These are phyloP conservation scores for Simalia tracyae DNA, from an alignment of 2,797 vertebrate genomes.

Conservation along the genomic window DNA sequence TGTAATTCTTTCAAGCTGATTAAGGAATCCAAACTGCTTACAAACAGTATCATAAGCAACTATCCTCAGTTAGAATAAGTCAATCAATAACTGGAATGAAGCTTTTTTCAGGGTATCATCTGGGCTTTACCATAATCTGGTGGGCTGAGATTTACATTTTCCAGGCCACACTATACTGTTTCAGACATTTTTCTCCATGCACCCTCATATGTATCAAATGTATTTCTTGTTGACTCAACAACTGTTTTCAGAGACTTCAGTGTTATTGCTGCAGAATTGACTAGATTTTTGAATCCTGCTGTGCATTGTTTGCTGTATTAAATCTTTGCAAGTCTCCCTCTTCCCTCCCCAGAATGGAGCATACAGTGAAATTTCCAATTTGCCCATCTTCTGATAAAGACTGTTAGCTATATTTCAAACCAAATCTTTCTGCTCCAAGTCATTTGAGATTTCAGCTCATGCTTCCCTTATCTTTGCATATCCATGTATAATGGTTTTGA, in stretches of 20 bases:
- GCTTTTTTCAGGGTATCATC: not conserved
- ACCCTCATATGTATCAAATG: not conserved
- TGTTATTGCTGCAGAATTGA: not conserved
- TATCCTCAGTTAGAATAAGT: not conserved
- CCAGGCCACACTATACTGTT: not conserved
- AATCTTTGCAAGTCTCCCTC: not conserved
- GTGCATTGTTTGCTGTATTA: not conserved
- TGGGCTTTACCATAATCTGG: not conserved
- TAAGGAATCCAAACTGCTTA: too few relatives aligned
- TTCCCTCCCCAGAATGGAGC: not conserved
- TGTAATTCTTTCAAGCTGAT: too few relatives aligned
- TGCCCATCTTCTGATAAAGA: not conserved
- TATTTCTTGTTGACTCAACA: not conserved
- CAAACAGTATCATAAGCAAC: not conserved
- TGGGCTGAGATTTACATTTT: not conserved
- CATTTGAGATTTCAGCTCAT: not conserved
- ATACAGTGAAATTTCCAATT: not conserved
- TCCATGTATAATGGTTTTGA: not conserved
- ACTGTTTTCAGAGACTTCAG: not conserved
- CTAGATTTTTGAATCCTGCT: not conserved
- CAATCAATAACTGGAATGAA: not conserved
- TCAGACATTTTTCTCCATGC: too few relatives aligned
- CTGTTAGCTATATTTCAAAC: not conserved
- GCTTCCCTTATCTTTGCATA: not conserved
- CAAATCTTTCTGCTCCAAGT: not conserved